Evolutionary conservation across 2,888 invertebrate genomes (phyloP), one percentile per base, ranked within the genome.

Genomic region (Tridacna gigas): DNA sequence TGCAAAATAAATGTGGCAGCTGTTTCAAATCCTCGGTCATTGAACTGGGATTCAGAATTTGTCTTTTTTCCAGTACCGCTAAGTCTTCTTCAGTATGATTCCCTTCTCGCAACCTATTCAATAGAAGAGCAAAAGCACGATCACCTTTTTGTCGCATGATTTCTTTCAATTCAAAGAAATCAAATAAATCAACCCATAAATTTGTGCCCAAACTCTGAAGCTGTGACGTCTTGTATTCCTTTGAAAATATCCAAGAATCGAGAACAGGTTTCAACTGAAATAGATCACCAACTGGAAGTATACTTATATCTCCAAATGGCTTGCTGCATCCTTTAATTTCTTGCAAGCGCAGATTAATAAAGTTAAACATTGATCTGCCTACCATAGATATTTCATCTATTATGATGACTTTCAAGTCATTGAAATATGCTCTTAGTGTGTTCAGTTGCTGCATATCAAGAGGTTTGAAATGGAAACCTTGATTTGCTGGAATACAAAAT

Each of bases 321-420:
- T 65, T 61, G 9, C 48, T 45, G 13, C 28, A 61, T 4, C 77
- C 80, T 61, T 26, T 81, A 20, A 81, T 61, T 75, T 81, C 80
- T 45, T 81, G 80, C 28, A 89, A 56, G 11, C 89, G 25, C 26
- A 79, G 48, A 82, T 88, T 81, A 0, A 88, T 80, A 73, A 79
- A 86, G 63, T 87, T 80, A 25, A 90, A 85, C 86, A 88, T 87
- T 11, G 65, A 63, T 51, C 74, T 60, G 18, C 89, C 88, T 60
- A 90, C 90, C 90, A 90, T 90, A 15, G 87, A 88, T 13, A 88
- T 84, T 77, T 89, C 89, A 85, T 90, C 89, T 71, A 89, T 88
- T n/a, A 90, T 51, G 48, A 69, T 11, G 79, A 71, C 3, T 63
- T 74, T 73, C 69, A 83, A 74, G n/a, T 80, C 63, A 67, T 51